Percentiles rank a stretch among this genome's conserved stretches.
Evolutionary conservation across 2,113 vertebrate genomes (phyloP).

Genomic region (Channa maculata): DNA sequence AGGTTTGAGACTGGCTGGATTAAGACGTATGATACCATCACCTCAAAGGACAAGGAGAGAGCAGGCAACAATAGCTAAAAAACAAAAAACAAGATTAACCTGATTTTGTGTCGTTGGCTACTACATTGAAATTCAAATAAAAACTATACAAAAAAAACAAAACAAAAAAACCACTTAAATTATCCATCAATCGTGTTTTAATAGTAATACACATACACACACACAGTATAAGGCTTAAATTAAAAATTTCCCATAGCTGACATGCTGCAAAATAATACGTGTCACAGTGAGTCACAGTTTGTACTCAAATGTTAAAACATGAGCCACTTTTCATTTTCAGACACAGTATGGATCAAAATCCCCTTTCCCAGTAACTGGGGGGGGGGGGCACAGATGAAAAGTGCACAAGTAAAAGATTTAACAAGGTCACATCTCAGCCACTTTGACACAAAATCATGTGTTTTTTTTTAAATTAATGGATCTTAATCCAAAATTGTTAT

Average conservation of each 20-base stretch:
- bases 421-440: slow-evolving; percentile 32
- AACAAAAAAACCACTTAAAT: not conserved
- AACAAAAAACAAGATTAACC: slow-evolving; percentile 21
- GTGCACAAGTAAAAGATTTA: slow-evolving; percentile 38
- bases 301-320: slow-evolving; percentile 27
- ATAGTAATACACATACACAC: not conserved
- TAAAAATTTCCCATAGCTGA: not conserved
- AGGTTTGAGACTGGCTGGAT: slow-evolving; percentile 64
- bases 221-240: not conserved
- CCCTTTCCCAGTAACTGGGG: slow-evolving; percentile 13
- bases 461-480: slow-evolving; percentile 18
- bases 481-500: not conserved
- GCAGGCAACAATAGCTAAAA: slow-evolving; percentile 23
- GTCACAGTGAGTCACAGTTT: slow-evolving; percentile 14
- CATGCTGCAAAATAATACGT: slow-evolving; percentile 7
- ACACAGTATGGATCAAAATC: slow-evolving; percentile 40
- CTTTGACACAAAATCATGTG: slow-evolving; percentile 10
- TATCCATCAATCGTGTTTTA: not conserved
- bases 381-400: slow-evolving; percentile 33
- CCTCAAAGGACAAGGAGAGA: slow-evolving; percentile 45
- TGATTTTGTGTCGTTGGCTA: slow-evolving; percentile 12
- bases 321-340: slow-evolving; percentile 51
- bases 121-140: slow-evolving; percentile 27
- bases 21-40: slow-evolving; percentile 64
- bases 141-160: not conserved